Percentiles rank a stretch among this genome's conserved stretches.
phyloP scores from a whole-genome alignment of 2,888 invertebrate genomes.

The Drosophila peninsularis region DNA sequence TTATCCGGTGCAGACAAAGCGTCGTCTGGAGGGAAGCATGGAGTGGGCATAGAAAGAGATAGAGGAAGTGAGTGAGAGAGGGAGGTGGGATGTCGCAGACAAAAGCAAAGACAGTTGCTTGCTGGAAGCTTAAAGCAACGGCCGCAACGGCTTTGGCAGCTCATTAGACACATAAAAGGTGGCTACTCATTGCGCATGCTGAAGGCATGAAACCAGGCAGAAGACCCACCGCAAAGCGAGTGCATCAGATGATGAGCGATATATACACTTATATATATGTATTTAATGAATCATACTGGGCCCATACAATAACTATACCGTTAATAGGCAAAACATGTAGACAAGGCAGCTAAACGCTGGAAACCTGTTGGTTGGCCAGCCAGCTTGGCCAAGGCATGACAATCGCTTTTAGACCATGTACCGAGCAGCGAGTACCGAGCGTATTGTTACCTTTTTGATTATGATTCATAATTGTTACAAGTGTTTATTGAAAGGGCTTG shows the following conservation, averaged over 20 bases:
- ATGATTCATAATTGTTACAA: constrained; percentile 76
- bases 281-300: constrained; percentile 62
- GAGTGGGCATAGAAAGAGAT: neutral
- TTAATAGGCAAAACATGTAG: constrained; percentile 78
- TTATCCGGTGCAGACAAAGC: constrained; percentile 59
- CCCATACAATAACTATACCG: constrained; percentile 37
- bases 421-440: neutral
- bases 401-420: constrained; percentile 43
- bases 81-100: neutral
- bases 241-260: constrained; percentile 35
- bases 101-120: constrained; percentile 25
- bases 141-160: constrained; percentile 30
- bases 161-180: constrained; percentile 61
- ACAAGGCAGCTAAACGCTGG: constrained; percentile 30
- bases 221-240: constrained; percentile 41
- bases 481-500: constrained; percentile 73
- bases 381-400: constrained; percentile 54
- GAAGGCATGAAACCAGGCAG: constrained; percentile 23
- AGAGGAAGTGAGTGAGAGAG: neutral
- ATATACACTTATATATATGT: neutral
- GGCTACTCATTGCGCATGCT: constrained; percentile 56
- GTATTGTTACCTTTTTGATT: constrained; percentile 74
- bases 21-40: constrained; percentile 36
- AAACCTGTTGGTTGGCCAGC: constrained; percentile 39
- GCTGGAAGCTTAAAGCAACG: constrained; percentile 19